Base-by-base conservation (phyloP, 2,113 vertebrate species). In the Zosterops japonicus region DNA sequence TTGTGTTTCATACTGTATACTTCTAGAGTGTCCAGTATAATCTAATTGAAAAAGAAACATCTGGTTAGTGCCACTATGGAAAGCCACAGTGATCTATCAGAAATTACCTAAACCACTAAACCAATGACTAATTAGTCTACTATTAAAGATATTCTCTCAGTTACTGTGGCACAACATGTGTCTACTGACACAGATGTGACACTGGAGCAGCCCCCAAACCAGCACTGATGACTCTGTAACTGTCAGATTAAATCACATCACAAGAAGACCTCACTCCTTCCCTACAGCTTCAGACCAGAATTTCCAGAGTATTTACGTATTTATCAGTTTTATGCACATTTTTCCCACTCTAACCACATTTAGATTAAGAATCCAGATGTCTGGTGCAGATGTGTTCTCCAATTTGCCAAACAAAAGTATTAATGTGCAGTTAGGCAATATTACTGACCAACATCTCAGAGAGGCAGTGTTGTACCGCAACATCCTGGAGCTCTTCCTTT, bases 311-410 rank as follows among this genome's bases (percentile, higher is more conserved):
- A 67, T 42, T 74, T 82, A 64, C 8, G 2, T 27, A 83, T 47
- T 83, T 80, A 83, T 36, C 63, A 63, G 42, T 28, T 89, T 80
- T 19, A 41, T 41, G 28, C 47, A n/a, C 14, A 35, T 68, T 83
- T 55, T 28, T 46, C 27, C 22, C 17, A 8, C 44, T 70, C 28
- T 44, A 89, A 76, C 7, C 44, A 36, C 53, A 68, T 67, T 86
- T 70, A 79, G 36, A 86, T 55, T n/a, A 83, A 68, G 47, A 87
- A n/a, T 72, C n/a, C 77, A 93, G 87, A 87, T 12, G 33, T 64
- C 44, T 83, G 50, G 44, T 33, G 35, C 52, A 55, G 49, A 60
- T 33, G 24, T 14, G 20, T 25, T 83, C 71, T 80, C 53, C 35
- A 76, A 68, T 68, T 60, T 68, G 36, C 71, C 57, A 71, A 86